A percentile compares a stretch with the other conserved stretches of the same genome.
phyloP scores from a whole-genome alignment of 2,797 vertebrate species.

The Apodemus agrarius region DNA sequence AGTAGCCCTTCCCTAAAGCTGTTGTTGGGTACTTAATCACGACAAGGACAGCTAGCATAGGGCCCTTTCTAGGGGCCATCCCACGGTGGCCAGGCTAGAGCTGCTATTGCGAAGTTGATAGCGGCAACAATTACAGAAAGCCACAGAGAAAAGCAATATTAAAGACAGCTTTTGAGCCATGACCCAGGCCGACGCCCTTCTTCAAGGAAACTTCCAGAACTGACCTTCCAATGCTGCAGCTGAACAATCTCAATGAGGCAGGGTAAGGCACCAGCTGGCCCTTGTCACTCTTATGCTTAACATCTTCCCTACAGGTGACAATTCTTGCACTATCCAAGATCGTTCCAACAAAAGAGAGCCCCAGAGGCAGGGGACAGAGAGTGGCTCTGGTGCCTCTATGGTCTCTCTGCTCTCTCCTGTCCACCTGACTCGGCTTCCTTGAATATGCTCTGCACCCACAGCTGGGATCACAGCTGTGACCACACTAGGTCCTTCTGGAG shows the following conservation, averaged over 20 bases:
- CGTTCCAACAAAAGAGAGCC: not conserved
- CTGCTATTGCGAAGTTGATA: not conserved
- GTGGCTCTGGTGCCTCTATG: not conserved
- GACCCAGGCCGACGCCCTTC: not conserved
- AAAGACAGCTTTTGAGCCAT: not conserved
- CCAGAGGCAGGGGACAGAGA: not conserved
- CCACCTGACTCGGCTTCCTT: not conserved
- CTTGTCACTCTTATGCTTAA: not conserved
- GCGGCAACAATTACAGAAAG: not conserved
- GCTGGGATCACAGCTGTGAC: not conserved
- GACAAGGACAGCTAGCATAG: not conserved
- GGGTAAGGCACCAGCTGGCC: rapidly evolving
- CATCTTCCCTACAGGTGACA: not conserved
- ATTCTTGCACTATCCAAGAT: not conserved
- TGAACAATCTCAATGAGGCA: too few species aligned
- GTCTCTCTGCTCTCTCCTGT: not conserved
- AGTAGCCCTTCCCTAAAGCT: not conserved
- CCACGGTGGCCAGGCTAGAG: not conserved
- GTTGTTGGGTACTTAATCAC: not conserved
- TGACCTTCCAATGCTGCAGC: not conserved
- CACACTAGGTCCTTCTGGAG: not conserved
- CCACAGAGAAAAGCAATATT: not conserved
- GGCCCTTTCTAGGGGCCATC: not conserved
- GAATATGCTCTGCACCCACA: not conserved
- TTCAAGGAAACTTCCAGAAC: not conserved